phyloP scores from a whole-genome alignment of 2,888 invertebrate genomes.

The Xanthorhoe spadicearia region DNA sequence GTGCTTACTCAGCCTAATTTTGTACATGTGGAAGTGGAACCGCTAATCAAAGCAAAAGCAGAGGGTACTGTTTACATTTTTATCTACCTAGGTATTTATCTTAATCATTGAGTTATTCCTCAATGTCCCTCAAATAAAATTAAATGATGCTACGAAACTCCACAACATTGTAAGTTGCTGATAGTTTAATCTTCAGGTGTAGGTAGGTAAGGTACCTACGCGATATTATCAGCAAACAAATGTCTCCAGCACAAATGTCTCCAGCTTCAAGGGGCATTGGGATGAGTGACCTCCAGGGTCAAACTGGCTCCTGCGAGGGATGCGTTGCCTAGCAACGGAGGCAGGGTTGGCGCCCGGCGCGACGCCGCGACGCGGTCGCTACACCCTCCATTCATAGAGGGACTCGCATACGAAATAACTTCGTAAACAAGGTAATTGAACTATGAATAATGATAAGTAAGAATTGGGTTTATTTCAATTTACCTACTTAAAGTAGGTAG shows the following conservation, averaged over 20 bases:
- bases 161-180: background rate
- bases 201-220: no score
- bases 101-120: no score
- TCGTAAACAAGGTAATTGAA: conserved; percentile 46
- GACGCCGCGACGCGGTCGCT: conserved; percentile 40
- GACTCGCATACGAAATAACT: conserved; percentile 45
- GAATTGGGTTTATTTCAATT: conserved; percentile 2
- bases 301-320: conserved; percentile 56
- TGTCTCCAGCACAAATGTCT: conserved; percentile 45
- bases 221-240: conserved; percentile 43
- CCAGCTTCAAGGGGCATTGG: conserved; percentile 46
- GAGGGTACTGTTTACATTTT: no score
- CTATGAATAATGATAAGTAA: conserved; percentile 11
- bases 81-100: no score
- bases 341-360: conserved; percentile 47
- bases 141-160: background rate
- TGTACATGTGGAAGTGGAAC: background rate
- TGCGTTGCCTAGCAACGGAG: conserved; percentile 69
- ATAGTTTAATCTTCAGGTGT: conserved; percentile 6
- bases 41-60: background rate
- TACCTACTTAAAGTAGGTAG: no score
- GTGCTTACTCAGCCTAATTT: no score
- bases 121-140: no score
- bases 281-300: conserved; percentile 67
- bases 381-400: conserved; percentile 62